Evolutionary conservation across 2,888 invertebrate genomes (phyloP).

Genomic region (Odontocolon sp.): DNA sequence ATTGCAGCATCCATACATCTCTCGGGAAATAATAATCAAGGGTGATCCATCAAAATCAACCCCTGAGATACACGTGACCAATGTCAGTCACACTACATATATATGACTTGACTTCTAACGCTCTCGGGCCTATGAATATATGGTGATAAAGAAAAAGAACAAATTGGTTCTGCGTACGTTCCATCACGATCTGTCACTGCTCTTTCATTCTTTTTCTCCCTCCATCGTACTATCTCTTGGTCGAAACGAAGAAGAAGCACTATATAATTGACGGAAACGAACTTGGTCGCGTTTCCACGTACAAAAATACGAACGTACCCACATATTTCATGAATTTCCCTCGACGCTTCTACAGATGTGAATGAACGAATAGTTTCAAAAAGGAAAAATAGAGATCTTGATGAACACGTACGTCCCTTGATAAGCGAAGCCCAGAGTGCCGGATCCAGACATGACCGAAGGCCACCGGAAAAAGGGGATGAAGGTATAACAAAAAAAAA

Average conservation of each 20-base stretch:
- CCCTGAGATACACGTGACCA: constrained; percentile 52
- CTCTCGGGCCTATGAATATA: constrained; percentile 9
- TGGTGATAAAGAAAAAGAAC: constrained; percentile 34
- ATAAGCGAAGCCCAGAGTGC: neutral
- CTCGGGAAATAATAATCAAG: constrained; percentile 48
- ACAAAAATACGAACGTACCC: neutral
- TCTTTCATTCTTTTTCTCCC: constrained; percentile 11
- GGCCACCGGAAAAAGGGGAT: neutral
- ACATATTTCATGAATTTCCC: constrained; percentile 17
- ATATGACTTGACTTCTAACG: constrained; percentile 17
- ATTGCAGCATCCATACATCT: neutral
- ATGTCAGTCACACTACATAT: neutral
- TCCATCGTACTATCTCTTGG: constrained; percentile 4
- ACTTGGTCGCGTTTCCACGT: neutral
- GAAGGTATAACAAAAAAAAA: neutral
- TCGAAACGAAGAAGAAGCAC: constrained; percentile 31
- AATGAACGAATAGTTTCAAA: neutral
- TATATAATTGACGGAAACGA: constrained; percentile 47
- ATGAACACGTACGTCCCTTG: constrained; percentile 14
- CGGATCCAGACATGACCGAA: neutral
- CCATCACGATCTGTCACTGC: constrained; percentile 38
- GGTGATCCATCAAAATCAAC: constrained; percentile 74
- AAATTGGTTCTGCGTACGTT: constrained; percentile 47
- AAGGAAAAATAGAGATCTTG: neutral
- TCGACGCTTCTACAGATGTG: neutral